Evolutionary conservation across 2,113 vertebrate genomes (phyloP).

Genomic region (Onychorhynchus coronatus): DNA sequence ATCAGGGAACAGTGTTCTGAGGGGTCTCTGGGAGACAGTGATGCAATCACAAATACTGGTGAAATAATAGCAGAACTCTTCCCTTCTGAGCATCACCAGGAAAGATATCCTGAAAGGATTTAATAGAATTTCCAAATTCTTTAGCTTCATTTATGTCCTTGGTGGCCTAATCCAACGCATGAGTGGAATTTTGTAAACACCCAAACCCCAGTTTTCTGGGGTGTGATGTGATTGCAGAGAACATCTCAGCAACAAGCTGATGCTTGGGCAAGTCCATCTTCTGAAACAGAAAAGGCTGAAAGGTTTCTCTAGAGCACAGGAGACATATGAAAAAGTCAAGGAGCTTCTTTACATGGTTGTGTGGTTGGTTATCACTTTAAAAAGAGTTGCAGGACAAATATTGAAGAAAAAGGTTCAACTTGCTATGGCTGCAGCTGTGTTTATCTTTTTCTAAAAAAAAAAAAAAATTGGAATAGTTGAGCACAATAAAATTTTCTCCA

Average conservation of each 20-base stretch:
- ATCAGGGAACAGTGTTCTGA: not conserved
- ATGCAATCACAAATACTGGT: not conserved
- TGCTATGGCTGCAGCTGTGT: not conserved
- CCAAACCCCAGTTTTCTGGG: not conserved
- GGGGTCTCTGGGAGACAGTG: not conserved
- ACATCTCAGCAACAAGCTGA: not conserved
- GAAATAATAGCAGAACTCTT: not conserved
- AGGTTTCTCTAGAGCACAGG: not conserved
- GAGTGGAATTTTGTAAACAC: not conserved
- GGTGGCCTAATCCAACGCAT: rapidly evolving
- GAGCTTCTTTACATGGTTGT: not conserved
- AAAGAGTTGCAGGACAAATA: not conserved
- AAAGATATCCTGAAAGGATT: not conserved
- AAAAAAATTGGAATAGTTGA: not conserved
- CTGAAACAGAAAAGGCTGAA: not conserved
- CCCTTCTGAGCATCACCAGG: not conserved
- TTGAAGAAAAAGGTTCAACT: not conserved
- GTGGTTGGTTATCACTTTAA: not conserved
- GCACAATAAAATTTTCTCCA: not conserved
- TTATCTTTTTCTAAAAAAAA: not conserved
- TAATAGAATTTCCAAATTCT: not conserved
- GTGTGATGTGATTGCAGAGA: not conserved
- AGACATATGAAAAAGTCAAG: not conserved
- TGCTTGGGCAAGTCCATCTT: not conserved
- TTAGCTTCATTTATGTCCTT: not conserved